Conservation (phyloP, 2,797 vertebrate genomes). For the Euthynnus affinis region DNA sequence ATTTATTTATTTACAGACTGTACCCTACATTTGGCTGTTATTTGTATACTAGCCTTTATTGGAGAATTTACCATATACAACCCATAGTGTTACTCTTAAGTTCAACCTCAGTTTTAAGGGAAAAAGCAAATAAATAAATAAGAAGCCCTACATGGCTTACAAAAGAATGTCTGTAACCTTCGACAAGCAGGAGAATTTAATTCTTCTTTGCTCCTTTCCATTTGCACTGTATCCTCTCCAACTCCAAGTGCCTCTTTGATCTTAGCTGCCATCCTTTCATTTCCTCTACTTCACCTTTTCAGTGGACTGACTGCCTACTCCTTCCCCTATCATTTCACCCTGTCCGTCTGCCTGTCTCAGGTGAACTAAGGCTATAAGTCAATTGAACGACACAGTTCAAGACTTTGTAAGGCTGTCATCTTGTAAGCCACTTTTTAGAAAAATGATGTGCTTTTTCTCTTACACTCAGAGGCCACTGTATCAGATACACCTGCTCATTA, state of each 20-base stretch:
- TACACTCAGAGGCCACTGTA: too few species aligned
- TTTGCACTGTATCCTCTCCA: neutral
- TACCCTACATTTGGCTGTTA: neutral
- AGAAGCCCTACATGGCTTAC: neutral
- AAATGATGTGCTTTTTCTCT: neutral
- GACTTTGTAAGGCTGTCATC: neutral
- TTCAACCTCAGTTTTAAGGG: neutral
- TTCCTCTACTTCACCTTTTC: constrained; percentile 21
- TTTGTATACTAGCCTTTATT: neutral
- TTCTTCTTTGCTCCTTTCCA: neutral
- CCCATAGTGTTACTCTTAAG: neutral
- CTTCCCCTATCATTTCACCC: constrained; percentile 2
- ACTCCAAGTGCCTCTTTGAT: constrained; percentile 27
- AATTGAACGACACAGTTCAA: neutral
- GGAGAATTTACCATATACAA: neutral
- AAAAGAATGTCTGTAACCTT: neutral
- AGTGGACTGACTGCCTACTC: neutral
- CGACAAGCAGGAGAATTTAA: neutral
- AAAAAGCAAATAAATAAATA: neutral
- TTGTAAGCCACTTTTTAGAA: neutral
- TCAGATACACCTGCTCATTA: too few species aligned
- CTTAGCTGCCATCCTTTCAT: constrained; percentile 14
- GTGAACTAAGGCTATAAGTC: constrained; percentile 8
- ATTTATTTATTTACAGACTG: neutral
- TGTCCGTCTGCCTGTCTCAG: constrained; percentile 6